phyloP scores from a whole-genome alignment of 1,140 invertebrate species.

The Drosophila repleta region DNA sequence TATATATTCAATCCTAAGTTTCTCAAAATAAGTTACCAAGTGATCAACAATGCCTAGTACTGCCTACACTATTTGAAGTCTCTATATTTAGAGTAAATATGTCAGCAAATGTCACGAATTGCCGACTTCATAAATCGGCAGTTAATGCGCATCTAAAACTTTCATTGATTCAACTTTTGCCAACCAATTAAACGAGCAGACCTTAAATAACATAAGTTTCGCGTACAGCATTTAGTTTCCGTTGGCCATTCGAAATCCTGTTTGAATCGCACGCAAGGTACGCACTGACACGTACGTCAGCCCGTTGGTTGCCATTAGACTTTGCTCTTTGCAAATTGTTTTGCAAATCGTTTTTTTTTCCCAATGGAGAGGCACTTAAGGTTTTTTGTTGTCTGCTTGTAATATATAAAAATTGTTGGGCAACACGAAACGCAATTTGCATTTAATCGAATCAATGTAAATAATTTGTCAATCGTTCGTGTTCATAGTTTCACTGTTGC shows the following conservation, averaged over 20 bases:
- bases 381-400: neutral
- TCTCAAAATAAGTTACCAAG: too few relatives aligned
- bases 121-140: too few relatives aligned
- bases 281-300: conserved; percentile 60
- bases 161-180: neutral
- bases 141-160: neutral
- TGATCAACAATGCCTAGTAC: too few relatives aligned
- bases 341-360: conserved; percentile 5
- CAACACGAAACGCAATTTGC: conserved; percentile 17
- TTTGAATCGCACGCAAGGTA: conserved; percentile 30
- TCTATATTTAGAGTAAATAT: too few relatives aligned
- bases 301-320: conserved; percentile 6
- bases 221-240: neutral
- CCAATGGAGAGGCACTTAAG: neutral
- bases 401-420: conserved; percentile 1
- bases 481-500: neutral
- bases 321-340: conserved; percentile 5
- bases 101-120: too few relatives aligned
- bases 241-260: neutral
- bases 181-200: too few relatives aligned
- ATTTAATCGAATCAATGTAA: conserved; percentile 22
- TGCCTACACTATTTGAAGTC: too few relatives aligned
- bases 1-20: too few relatives aligned
- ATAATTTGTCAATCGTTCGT: conserved; percentile 3
- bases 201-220: too few relatives aligned